These are phyloP conservation scores for Mixornis gularis DNA, from an alignment of 2,113 vertebrate species.

Conservation along the genomic window DNA sequence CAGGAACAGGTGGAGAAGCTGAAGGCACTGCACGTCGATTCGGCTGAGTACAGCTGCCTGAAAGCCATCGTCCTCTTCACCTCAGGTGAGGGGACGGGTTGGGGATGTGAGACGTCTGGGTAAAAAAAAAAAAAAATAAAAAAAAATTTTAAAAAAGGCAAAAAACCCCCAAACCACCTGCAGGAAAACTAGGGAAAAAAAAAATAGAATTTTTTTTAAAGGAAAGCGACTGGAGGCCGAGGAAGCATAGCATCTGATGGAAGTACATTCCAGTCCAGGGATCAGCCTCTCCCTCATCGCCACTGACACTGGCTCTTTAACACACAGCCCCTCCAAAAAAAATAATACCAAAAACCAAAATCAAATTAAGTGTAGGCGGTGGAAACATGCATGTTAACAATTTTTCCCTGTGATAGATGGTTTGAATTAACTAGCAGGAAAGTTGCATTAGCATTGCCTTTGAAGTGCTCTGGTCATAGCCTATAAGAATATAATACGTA, in stretches of 20 bases:
- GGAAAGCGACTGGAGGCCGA: background rate
- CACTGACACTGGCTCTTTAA: slow-evolving; percentile 42
- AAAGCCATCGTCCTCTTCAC: slow-evolving; percentile 99
- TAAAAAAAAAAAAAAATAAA: background rate
- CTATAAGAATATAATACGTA: slow-evolving; percentile 58
- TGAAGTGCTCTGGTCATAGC: slow-evolving; percentile 67
- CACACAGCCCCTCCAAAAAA: background rate
- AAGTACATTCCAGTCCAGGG: background rate
- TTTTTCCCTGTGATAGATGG: slow-evolving; percentile 74
- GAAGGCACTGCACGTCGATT: slow-evolving; percentile 96
- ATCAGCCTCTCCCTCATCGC: background rate
- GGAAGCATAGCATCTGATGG: background rate
- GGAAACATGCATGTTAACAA: slow-evolving; percentile 70
- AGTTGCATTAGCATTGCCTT: slow-evolving; percentile 68
- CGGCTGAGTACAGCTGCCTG: slow-evolving; percentile 97
- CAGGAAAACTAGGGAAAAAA: fast-evolving
- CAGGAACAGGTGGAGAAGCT: slow-evolving; percentile 99
- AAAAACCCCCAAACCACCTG: background rate
- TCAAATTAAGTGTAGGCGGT: slow-evolving; percentile 65
- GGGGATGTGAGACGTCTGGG: background rate
- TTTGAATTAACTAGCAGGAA: slow-evolving; percentile 74
- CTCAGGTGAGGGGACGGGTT: slow-evolving; percentile 82
- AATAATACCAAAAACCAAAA: background rate
- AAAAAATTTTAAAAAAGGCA: background rate
- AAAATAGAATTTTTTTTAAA: background rate